Conservation (phyloP, 2,888 invertebrate genomes). For the Caenorhabditis sp. region DNA sequence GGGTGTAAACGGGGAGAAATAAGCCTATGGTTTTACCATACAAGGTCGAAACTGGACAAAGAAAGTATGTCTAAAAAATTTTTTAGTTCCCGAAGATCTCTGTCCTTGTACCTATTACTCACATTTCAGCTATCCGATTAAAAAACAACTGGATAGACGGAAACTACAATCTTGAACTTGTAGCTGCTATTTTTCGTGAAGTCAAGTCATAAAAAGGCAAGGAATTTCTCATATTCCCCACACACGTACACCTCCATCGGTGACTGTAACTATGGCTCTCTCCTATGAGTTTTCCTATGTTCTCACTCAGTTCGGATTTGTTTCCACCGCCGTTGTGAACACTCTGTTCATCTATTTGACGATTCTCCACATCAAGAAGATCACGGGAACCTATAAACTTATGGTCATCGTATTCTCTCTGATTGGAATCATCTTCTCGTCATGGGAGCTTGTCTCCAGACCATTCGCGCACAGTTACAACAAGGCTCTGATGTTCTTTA, state of each 20-base stretch:
- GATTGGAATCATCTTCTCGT: conserved; percentile 25
- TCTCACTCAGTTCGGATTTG: conserved; percentile 40
- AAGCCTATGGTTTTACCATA: no score
- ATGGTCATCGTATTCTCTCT: conserved; percentile 30
- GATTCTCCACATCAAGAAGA: conserved; percentile 30
- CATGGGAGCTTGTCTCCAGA: conserved; percentile 20
- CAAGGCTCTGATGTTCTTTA: conserved; percentile 34
- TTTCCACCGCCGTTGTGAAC: conserved; percentile 21
- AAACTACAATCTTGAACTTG: conserved; percentile 22
- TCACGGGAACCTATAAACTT: conserved; percentile 33
- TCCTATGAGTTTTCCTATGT: conserved; percentile 24
- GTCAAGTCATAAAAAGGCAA: conserved; percentile 13
- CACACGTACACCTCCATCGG: not conserved
- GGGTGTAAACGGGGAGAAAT: no score
- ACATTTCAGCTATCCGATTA: conserved; percentile 1
- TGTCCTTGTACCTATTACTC: conserved; percentile 9
- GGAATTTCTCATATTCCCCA: not conserved
- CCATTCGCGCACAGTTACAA: conserved; percentile 39
- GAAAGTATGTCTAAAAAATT: no score
- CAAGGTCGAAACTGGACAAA: no score
- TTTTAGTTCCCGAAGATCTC: no score
- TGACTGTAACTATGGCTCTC: conserved; percentile 16
- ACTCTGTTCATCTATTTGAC: conserved; percentile 36
- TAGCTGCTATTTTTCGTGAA: conserved; percentile 9
- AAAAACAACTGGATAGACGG: conserved; percentile 10